These are phyloP conservation scores for Agriopis aurantiaria DNA, from an alignment of 2,888 invertebrate genomes.

Conservation along the genomic window DNA sequence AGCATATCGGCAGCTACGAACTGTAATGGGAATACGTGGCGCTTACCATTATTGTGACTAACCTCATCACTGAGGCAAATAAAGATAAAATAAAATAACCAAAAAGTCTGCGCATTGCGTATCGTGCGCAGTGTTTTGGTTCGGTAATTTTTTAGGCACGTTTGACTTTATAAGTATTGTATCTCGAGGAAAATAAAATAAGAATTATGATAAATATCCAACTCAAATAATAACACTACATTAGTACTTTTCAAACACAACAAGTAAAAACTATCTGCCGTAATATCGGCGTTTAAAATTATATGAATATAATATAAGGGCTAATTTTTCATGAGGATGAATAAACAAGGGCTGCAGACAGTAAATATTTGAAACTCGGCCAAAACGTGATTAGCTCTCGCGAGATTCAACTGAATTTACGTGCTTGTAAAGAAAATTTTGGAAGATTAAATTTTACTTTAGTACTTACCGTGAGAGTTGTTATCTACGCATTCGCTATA, in stretches of 20 bases:
- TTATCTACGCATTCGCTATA: not conserved
- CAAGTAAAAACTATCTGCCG: not conserved
- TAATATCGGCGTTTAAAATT: constrained; percentile 18
- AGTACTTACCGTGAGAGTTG: not conserved
- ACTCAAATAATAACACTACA: too few relatives aligned
- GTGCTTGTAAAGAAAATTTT: constrained; percentile 29
- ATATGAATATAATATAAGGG: constrained; percentile 12
- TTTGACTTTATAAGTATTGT: too few relatives aligned
- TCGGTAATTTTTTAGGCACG: too few relatives aligned
- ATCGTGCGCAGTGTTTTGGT: too few relatives aligned
- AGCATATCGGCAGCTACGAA: too few relatives aligned
- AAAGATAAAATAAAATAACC: too few relatives aligned
- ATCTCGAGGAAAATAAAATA: too few relatives aligned
- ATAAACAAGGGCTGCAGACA: constrained; percentile 32
- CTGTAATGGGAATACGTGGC: too few relatives aligned
- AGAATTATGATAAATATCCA: too few relatives aligned
- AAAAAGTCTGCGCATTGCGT: too few relatives aligned
- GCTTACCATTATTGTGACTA: too few relatives aligned
- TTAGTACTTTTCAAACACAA: not conserved
- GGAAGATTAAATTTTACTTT: constrained; percentile 29
- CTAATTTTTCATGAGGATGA: constrained; percentile 10
- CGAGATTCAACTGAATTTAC: constrained; percentile 41
- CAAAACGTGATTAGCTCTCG: constrained; percentile 48
- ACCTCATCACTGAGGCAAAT: too few relatives aligned
- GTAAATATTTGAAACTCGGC: constrained; percentile 46